A percentile compares a stretch with the other conserved stretches of the same genome.
Conservation (phyloP, 2,113 vertebrate genomes). For the Oxyura jamaicensis region DNA sequence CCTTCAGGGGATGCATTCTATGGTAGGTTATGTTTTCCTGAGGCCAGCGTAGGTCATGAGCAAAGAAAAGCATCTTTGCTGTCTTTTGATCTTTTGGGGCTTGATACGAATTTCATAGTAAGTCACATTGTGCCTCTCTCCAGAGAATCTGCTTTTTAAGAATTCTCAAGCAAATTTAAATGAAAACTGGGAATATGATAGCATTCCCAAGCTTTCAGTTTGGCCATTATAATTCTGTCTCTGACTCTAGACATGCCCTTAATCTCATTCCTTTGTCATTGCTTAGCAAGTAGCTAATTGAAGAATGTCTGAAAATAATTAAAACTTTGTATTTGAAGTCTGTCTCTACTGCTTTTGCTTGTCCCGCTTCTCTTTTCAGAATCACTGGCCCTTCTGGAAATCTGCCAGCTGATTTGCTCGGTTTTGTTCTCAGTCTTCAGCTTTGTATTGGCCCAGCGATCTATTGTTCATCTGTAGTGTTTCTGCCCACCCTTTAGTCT, state of each 20-base stretch:
- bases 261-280: neutral
- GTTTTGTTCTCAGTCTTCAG: neutral
- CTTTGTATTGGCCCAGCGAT: neutral
- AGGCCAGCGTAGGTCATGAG: neutral
- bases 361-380: neutral
- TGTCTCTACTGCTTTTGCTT: neutral
- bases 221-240: neutral
- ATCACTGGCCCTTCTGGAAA: neutral
- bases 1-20: neutral
- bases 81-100: neutral
- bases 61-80: neutral
- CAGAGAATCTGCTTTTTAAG: neutral
- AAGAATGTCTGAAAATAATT: neutral
- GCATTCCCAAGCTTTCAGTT: neutral
- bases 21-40: neutral
- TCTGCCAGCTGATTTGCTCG: neutral
- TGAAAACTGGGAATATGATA: neutral
- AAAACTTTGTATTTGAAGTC: neutral
- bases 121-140: neutral
- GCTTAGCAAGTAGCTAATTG: neutral
- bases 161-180: neutral
- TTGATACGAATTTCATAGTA: neutral
- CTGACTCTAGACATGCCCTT: neutral
- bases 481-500: neutral
- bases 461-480: neutral